Evolutionary conservation across 2,113 vertebrate species (phyloP).

Genomic region (Strigops habroptila): DNA sequence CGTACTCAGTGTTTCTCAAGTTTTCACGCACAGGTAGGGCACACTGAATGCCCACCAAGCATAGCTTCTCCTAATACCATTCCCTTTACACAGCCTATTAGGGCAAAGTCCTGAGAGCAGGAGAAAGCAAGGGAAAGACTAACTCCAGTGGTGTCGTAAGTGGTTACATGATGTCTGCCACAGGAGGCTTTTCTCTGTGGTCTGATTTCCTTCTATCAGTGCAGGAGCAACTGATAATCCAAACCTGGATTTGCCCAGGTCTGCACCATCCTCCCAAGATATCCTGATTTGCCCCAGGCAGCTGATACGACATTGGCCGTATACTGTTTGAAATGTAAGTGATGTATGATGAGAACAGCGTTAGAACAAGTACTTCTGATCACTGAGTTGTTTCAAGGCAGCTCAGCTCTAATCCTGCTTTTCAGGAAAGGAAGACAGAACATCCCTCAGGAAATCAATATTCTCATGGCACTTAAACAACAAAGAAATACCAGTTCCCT

Average conservation of each 20-base stretch:
- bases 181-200: not conserved
- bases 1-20: accelerated
- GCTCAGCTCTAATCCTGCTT: not conserved
- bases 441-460: constrained; percentile 44
- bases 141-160: not conserved
- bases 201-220: not conserved
- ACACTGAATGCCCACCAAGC: not conserved
- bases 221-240: not conserved
- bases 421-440: constrained; percentile 26
- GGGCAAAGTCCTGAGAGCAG: not conserved
- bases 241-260: not conserved
- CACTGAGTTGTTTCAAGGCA: not conserved
- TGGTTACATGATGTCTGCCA: not conserved
- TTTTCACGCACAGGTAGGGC: not conserved
- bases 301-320: not conserved
- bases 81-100: not conserved
- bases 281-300: not conserved
- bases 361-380: not conserved
- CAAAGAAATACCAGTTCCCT: constrained; percentile 18
- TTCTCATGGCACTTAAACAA: constrained; percentile 15
- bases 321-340: not conserved
- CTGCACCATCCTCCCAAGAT: not conserved
- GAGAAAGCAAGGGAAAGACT: not conserved
- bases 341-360: not conserved
- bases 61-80: not conserved